Conservation (phyloP, 2,888 invertebrate species). For the Cantharis lateralis region DNA sequence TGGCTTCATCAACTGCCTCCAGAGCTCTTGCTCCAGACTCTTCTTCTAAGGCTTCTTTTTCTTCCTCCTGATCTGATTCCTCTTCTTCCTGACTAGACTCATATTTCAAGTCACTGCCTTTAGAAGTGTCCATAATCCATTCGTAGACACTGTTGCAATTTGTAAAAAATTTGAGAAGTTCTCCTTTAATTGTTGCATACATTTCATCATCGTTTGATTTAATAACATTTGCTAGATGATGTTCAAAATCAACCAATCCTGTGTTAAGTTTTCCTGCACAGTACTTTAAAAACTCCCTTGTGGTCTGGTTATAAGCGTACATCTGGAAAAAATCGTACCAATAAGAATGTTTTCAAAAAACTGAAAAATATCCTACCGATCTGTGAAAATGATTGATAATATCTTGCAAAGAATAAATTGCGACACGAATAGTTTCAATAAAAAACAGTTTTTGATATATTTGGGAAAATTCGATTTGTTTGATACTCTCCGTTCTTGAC, state of each 20-base stretch:
- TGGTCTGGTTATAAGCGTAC: neutral
- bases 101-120: neutral
- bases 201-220: neutral
- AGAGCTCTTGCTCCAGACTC: neutral
- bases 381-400: neutral
- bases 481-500: too few relatives aligned
- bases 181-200: neutral
- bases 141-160: neutral
- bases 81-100: neutral
- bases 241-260: neutral
- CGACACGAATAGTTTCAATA: neutral
- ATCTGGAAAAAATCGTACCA: neutral
- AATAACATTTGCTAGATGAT: neutral
- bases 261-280: neutral
- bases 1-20: neutral
- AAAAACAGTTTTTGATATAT: neutral
- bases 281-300: neutral
- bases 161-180: neutral
- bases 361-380: neutral
- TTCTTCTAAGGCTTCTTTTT: neutral
- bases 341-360: neutral
- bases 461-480: neutral
- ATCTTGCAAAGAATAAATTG: neutral
- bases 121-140: neutral
- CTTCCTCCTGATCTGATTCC: neutral